Evolutionary conservation across 1,140 invertebrate species (phyloP).

Genomic region (Paralvinella palmiformis): DNA sequence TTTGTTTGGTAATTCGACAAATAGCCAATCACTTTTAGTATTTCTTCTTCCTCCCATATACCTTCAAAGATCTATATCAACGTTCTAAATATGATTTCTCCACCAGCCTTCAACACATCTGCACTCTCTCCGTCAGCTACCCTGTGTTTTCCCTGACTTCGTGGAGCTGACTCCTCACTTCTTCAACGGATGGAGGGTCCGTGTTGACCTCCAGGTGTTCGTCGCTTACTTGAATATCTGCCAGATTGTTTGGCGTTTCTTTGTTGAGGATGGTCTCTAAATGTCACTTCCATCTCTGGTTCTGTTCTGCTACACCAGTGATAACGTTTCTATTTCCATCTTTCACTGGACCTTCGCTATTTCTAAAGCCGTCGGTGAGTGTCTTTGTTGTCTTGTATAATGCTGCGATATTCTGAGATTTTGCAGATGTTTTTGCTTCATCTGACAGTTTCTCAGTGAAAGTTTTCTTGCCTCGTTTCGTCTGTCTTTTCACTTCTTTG

Average conservation of each 20-base stretch:
- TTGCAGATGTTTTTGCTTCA: constrained; percentile 1
- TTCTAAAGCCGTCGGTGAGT: neutral
- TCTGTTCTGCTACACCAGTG: constrained; percentile 8
- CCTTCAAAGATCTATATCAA: constrained; percentile 4
- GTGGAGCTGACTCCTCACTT: constrained; percentile 1
- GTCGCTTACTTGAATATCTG: neutral
- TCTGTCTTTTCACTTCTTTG: constrained; percentile 11
- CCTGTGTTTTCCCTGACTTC: constrained; percentile 13
- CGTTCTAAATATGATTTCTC: neutral
- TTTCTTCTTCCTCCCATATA: constrained; percentile 6
- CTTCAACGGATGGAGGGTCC: constrained; percentile 3
- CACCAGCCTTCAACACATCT: constrained; percentile 13
- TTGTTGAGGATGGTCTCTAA: constrained; percentile 14
- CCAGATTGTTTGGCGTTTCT: neutral
- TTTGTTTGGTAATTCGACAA: constrained; percentile 32
- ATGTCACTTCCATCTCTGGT: constrained; percentile 2
- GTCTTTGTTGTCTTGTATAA: neutral
- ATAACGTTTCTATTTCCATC: constrained; percentile 6
- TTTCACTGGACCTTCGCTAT: constrained; percentile 3
- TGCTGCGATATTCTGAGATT: neutral
- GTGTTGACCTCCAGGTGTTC: constrained; percentile 7
- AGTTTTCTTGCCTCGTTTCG: neutral
- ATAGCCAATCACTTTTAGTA: constrained; percentile 23
- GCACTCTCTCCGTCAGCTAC: neutral
- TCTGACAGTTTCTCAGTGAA: neutral